A percentile compares a stretch with the other conserved stretches of the same genome.
These are phyloP conservation scores for Pseudococcus viburni DNA, from an alignment of 2,888 invertebrate genomes.

Conservation along the genomic window DNA sequence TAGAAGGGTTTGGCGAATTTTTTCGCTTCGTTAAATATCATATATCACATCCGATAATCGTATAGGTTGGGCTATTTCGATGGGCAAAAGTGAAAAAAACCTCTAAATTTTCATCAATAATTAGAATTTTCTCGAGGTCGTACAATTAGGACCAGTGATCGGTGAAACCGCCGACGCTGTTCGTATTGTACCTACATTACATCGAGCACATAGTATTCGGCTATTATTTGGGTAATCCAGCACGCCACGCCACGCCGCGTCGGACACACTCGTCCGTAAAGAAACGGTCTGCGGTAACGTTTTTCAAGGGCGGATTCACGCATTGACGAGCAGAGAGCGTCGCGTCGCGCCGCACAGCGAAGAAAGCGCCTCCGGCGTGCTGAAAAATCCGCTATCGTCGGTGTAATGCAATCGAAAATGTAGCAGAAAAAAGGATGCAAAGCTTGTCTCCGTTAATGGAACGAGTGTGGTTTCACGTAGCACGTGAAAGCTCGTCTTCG, in stretches of 20 bases:
- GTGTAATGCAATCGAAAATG: neutral
- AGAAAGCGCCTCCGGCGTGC: neutral
- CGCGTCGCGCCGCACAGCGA: neutral
- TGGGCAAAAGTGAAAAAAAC: neutral
- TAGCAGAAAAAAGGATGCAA: neutral
- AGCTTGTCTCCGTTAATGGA: too few species aligned
- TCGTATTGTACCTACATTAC: too few species aligned
- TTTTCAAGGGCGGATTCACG: constrained; percentile 35
- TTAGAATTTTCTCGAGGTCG: neutral
- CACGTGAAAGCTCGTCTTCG: neutral
- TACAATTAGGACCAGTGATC: neutral
- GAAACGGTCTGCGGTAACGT: neutral
- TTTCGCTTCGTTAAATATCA: neutral
- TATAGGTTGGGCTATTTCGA: neutral
- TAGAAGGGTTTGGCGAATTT: neutral
- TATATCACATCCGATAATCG: neutral
- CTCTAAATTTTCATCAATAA: neutral
- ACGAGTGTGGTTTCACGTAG: too few species aligned
- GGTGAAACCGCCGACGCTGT: too few species aligned
- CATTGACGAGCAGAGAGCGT: neutral
- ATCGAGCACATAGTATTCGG: neutral
- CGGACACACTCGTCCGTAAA: neutral
- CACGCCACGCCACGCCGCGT: neutral
- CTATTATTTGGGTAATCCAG: neutral
- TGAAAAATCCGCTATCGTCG: neutral